A percentile compares a stretch with the other conserved stretches of the same genome.
phyloP scores from a whole-genome alignment of 2,888 invertebrate species.

The Mactromeris polynyma region DNA sequence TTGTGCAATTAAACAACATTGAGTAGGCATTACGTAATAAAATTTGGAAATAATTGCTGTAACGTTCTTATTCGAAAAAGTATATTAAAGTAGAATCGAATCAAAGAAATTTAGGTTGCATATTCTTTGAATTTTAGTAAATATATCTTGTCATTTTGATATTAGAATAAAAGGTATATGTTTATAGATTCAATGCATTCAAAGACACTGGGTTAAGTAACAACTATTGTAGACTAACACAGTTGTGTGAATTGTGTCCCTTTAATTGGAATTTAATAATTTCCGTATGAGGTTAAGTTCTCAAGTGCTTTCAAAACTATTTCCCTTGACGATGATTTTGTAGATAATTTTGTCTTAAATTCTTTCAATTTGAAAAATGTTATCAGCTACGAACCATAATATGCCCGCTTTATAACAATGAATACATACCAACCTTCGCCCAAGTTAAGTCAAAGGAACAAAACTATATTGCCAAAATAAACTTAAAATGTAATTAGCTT shows the following conservation, averaged over 20 bases:
- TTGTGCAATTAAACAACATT: neutral
- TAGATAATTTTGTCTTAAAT: neutral
- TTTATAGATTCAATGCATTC: neutral
- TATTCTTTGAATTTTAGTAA: neutral
- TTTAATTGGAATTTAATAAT: neutral
- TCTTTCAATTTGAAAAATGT: neutral
- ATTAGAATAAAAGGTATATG: neutral
- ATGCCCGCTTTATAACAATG: neutral
- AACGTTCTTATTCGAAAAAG: neutral
- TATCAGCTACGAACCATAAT: neutral
- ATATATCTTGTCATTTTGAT: neutral
- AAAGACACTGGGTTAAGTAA: neutral
- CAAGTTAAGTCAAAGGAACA: constrained; percentile 4
- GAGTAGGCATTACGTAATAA: neutral
- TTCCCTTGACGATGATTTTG: neutral
- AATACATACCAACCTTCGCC: neutral
- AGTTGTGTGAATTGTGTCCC: neutral
- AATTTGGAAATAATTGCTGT: neutral
- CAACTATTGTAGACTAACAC: neutral
- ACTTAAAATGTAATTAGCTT: constrained; percentile 29
- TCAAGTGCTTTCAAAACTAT: neutral
- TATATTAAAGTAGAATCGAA: neutral
- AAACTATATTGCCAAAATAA: constrained; percentile 38
- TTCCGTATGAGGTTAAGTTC: neutral
- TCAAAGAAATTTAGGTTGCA: neutral